Base-by-base conservation (phyloP, 1,140 invertebrate genomes). In the Apis dorsata region DNA sequence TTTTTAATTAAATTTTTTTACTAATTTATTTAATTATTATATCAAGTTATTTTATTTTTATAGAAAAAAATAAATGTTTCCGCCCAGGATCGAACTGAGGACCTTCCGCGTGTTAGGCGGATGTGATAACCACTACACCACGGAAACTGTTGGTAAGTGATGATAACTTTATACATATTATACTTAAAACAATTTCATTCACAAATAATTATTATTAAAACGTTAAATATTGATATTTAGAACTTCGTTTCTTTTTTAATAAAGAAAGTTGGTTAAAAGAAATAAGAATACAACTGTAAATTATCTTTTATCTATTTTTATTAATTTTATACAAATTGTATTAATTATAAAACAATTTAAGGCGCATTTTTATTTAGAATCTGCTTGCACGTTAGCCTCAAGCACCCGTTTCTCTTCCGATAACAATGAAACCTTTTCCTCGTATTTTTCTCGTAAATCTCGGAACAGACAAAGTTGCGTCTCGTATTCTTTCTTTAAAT, bases 401-500 rank as follows among this genome's bases (percentile, higher is more conserved):
- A 92, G 73, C 4, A 89, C 86, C 62, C 88, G 86, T n/a, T 95
- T 94, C 84, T 94, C 93, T 55, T 89, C 90, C 0, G 93, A 88
- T 0, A 95, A 75, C 8, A 94, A 68, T 8, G 81, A 81, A 0
- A 94, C 93, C 85, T 94, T 94, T 75, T 95, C 92, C 66, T 94
- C 93, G 68, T 95, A 95, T 70, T 94, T 94, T 19, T 89, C 87
- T n/a, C 93, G 90, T 7, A 95, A 83, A 77, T 94, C 93, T 76
- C 93, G 92, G 90, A 97, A 97, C 49, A 97, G 94, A 49, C 93
- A 94, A 2, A 97, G 93, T 89, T 97, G 97, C 2, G 95, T 96
- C 88, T 97, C 95, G 86, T 97, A 97, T 91, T 97, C 97, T 19
- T 95, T 95, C 84, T 96, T 96, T 17, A 97, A 93, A 88, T 97